Percentiles rank a stretch among this genome's conserved stretches.
Conservation (phyloP, 2,797 vertebrate genomes). For the Malacoraja senta region DNA sequence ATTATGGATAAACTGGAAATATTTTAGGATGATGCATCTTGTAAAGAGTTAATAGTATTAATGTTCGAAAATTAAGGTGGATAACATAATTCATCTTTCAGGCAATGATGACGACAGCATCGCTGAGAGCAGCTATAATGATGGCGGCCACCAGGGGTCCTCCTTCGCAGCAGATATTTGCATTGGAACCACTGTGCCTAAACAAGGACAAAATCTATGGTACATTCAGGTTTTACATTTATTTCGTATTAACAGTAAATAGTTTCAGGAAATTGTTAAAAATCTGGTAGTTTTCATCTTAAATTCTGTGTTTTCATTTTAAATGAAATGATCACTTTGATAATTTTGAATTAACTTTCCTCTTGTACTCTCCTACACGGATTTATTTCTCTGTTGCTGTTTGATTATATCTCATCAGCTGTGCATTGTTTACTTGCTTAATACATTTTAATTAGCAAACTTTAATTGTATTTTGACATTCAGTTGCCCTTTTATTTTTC, state of each 20-base stretch:
- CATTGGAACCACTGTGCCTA: slow-evolving; percentile 80
- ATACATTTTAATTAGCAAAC: background rate
- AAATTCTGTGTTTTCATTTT: background rate
- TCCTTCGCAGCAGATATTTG: slow-evolving; percentile 57
- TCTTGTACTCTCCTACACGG: background rate
- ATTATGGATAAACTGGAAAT: background rate
- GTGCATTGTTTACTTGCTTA: background rate
- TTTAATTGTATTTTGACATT: background rate
- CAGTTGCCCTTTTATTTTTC: background rate
- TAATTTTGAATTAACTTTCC: background rate
- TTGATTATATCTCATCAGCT: background rate
- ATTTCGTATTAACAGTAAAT: background rate
- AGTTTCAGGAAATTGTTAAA: background rate
- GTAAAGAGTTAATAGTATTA: background rate
- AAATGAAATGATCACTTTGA: background rate
- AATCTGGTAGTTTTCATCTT: background rate
- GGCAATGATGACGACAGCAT: slow-evolving; percentile 68
- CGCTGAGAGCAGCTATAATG: slow-evolving; percentile 58
- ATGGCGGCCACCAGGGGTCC: slow-evolving; percentile 55
- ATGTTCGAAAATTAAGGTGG: background rate
- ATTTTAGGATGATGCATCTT: background rate
- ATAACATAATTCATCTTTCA: slow-evolving; percentile 42
- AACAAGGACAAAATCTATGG: slow-evolving; percentile 96
- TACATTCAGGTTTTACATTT: slow-evolving; percentile 45
- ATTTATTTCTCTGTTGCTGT: background rate